A percentile compares a stretch with the other conserved stretches of the same genome.
Conservation (phyloP, 2,797 vertebrate genomes). For the Denticeps clupeoides region DNA sequence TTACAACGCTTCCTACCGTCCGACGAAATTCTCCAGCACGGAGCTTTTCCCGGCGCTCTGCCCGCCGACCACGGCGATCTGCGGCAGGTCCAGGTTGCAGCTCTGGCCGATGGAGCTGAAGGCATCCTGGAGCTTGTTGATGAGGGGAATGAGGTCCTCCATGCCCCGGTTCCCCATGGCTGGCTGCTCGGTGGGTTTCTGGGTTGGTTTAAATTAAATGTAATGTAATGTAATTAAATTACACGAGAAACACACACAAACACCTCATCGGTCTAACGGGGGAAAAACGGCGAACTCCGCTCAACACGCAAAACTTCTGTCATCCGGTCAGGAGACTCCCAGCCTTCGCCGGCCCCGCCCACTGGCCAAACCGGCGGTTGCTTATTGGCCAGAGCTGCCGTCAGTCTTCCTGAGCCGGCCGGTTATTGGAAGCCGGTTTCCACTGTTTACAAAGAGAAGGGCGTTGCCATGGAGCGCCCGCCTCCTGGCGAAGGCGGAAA, state of each 20-base stretch:
- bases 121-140: conserved; percentile 93
- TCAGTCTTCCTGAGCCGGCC: too few relatives aligned
- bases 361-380: conserved; percentile 36
- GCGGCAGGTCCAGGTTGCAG: conserved; percentile 86
- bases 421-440: too few relatives aligned
- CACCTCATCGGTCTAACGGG: not conserved
- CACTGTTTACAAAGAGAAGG: too few relatives aligned
- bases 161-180: conserved; percentile 93
- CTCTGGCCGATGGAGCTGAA: conserved; percentile 94
- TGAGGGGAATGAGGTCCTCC: conserved; percentile 91
- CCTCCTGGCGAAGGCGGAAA: too few relatives aligned
- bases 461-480: too few relatives aligned
- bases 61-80: conserved; percentile 92
- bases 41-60: conserved; percentile 97
- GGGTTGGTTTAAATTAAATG: not conserved
- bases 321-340: conserved; percentile 66
- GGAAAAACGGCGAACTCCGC: conserved; percentile 24
- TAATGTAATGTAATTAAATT: not conserved
- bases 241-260: not conserved
- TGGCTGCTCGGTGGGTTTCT: conserved; percentile 19
- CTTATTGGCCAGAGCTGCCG: too few relatives aligned
- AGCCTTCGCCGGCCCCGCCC: conserved; percentile 32
- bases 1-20: conserved; percentile 61
- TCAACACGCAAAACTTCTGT: conserved; percentile 45
- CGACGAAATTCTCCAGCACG: conserved; percentile 90